Evolutionary conservation across 2,113 vertebrate genomes (phyloP).

Genomic region (Neopipo cinnamomea): DNA sequence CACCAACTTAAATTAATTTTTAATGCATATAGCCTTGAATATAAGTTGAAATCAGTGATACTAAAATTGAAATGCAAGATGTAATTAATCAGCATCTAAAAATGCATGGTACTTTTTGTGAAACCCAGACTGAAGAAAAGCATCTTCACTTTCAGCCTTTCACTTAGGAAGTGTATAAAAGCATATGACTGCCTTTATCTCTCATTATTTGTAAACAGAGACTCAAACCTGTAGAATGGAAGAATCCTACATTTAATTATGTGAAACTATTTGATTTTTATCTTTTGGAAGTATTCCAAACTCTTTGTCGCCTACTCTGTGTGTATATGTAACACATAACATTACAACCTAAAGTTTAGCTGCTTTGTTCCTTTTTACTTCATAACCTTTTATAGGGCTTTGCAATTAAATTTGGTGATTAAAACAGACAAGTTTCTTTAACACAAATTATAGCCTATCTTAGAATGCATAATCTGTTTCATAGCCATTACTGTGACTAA

Average conservation of each 20-base stretch:
- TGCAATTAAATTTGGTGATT: conserved; percentile 62
- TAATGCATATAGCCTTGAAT: background rate
- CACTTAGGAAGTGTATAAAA: background rate
- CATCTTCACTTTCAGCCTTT: background rate
- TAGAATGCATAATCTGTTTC: conserved; percentile 64
- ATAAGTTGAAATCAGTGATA: background rate
- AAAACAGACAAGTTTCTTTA: conserved; percentile 65
- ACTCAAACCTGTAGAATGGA: background rate
- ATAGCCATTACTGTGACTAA: conserved; percentile 52
- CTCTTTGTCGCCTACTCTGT: background rate
- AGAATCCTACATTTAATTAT: background rate
- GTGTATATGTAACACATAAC: background rate
- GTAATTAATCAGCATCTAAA: background rate
- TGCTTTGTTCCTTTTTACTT: conserved; percentile 40
- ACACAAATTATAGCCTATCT: conserved; percentile 55
- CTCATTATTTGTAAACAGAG: background rate
- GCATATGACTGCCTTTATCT: background rate
- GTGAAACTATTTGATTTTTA: background rate
- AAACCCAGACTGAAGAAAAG: background rate
- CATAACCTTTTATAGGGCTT: conserved; percentile 52
- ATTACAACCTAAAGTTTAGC: background rate
- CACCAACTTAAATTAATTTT: background rate
- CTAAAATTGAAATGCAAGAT: background rate
- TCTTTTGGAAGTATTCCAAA: background rate
- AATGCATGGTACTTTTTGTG: background rate